These are phyloP conservation scores for Lordiphosa andalusiaca DNA, from an alignment of 2,888 invertebrate genomes.

Conservation along the genomic window DNA sequence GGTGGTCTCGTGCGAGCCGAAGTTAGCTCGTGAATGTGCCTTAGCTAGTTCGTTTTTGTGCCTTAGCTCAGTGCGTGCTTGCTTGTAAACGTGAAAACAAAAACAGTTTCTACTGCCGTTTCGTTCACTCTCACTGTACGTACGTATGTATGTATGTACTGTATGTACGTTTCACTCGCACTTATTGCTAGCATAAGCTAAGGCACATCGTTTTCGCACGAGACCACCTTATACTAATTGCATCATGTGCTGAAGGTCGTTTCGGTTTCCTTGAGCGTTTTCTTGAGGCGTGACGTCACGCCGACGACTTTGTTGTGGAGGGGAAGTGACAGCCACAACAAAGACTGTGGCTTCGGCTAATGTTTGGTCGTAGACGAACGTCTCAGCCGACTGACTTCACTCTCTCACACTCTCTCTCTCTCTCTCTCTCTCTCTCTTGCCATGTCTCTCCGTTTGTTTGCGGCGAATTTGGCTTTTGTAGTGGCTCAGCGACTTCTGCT, in stretches of 20 bases:
- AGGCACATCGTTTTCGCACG: too few relatives aligned
- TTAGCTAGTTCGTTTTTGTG: too few relatives aligned
- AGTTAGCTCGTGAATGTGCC: too few relatives aligned
- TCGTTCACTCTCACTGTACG: too few relatives aligned
- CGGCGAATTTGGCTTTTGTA: conserved; percentile 63
- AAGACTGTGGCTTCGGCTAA: conserved; percentile 18
- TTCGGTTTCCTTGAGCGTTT: conserved; percentile 60
- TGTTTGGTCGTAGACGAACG: conserved; percentile 16
- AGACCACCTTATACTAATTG: too few relatives aligned
- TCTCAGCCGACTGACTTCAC: conserved; percentile 22
- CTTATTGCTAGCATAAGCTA: too few relatives aligned
- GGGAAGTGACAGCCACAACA: conserved; percentile 61
- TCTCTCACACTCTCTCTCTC: conserved; percentile 6
- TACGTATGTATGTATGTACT: too few relatives aligned
- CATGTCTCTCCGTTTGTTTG: conserved; percentile 33
- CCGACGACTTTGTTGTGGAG: conserved; percentile 41
- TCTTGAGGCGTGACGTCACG: conserved; percentile 65
- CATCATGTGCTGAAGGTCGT: conserved; percentile 70
- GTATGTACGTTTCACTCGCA: too few relatives aligned
- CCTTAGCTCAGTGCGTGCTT: too few relatives aligned
- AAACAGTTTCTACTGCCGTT: too few relatives aligned
- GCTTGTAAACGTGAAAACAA: too few relatives aligned
- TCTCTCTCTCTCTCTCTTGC: neutral
- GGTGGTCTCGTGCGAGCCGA: too few relatives aligned
- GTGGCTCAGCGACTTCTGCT: conserved; percentile 36